Conservation (phyloP, 2,888 invertebrate genomes). For the Drosophila subquinaria region DNA sequence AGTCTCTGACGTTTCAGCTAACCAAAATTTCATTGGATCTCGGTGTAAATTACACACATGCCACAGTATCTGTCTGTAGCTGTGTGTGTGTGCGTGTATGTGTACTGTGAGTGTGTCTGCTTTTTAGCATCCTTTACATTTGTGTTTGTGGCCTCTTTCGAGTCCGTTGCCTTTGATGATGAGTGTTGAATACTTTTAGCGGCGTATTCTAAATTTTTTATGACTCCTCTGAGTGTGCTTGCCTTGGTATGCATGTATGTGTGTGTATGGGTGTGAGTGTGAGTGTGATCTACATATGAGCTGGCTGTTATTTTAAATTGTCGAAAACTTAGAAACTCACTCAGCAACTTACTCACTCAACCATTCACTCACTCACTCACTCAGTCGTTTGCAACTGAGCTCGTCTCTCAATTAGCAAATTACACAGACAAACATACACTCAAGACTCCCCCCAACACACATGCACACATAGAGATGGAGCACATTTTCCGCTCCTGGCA, state of each 20-base stretch:
- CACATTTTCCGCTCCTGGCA: slow-evolving; percentile 34
- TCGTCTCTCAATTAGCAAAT: slow-evolving; percentile 79
- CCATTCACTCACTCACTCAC: not conserved
- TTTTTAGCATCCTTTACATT: slow-evolving; percentile 42
- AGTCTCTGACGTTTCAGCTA: slow-evolving; percentile 32
- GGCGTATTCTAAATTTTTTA: slow-evolving; percentile 26
- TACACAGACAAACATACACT: slow-evolving; percentile 43
- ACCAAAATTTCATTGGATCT: slow-evolving; percentile 61
- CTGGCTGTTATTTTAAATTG: slow-evolving; percentile 47
- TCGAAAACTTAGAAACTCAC: slow-evolving; percentile 29
- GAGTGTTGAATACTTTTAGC: slow-evolving; percentile 45
- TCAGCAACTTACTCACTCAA: slow-evolving; percentile 28
- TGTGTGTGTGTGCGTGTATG: not conserved
- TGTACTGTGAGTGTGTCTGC: slow-evolving; percentile 1
- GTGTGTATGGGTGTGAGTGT: slow-evolving; percentile 14
- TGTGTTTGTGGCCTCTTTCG: slow-evolving; percentile 33
- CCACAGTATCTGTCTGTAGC: slow-evolving; percentile 8
- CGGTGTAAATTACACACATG: slow-evolving; percentile 53
- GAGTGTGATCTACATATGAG: slow-evolving; percentile 47
- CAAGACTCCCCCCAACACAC: slow-evolving; percentile 8
- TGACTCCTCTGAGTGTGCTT: slow-evolving; percentile 14
- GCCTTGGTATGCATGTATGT: slow-evolving; percentile 3
- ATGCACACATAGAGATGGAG: slow-evolving; percentile 11
- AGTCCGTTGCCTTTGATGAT: slow-evolving; percentile 48
- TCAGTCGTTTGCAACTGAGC: slow-evolving; percentile 24